Evolutionary conservation across 2,113 vertebrate genomes (phyloP).

Genomic region (Loxodonta africana): DNA sequence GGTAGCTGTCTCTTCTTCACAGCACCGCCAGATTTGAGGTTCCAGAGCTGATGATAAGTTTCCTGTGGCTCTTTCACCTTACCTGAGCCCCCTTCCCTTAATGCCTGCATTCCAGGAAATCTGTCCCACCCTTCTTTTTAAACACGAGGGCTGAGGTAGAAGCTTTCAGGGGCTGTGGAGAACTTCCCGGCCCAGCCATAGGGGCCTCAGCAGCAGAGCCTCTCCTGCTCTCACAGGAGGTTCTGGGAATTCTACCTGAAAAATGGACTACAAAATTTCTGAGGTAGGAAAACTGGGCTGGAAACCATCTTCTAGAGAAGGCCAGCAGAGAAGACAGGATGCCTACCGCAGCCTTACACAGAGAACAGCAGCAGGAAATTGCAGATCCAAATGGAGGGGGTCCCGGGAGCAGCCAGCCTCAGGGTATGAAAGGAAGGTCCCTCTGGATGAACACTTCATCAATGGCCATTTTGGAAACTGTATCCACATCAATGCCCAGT

Average conservation of each 20-base stretch:
- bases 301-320: neutral
- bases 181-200: neutral
- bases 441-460: constrained; percentile 60
- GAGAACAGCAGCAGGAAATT: neutral
- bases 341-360: neutral
- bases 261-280: neutral
- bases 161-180: neutral
- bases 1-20: neutral
- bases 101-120: neutral
- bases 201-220: neutral
- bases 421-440: neutral
- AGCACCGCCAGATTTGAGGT: neutral
- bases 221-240: neutral
- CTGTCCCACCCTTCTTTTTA: neutral
- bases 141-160: neutral
- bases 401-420: neutral
- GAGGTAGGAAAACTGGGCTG: neutral
- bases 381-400: neutral
- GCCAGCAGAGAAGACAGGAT: neutral
- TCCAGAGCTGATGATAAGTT: neutral
- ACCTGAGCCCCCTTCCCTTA: neutral
- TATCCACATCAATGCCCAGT: constrained; percentile 50
- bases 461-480: constrained; percentile 70
- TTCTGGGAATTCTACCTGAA: neutral
- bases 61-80: neutral